phyloP scores from a whole-genome alignment of 2,113 vertebrate genomes.

The Monarcha castaneiventris region DNA sequence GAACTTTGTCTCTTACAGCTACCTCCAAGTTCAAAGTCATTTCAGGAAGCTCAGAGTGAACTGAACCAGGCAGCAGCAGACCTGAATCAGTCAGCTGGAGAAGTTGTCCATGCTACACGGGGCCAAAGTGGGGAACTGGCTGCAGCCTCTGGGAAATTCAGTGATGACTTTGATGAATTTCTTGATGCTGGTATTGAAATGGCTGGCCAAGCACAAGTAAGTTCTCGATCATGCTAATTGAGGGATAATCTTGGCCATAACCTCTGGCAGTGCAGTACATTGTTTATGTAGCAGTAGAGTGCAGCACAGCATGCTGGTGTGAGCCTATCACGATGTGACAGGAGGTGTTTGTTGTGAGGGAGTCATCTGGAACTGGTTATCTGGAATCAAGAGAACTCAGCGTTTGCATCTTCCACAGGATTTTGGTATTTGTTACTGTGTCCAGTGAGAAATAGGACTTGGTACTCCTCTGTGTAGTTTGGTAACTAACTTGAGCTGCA shows the following conservation, averaged over 20 bases:
- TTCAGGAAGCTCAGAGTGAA: constrained; percentile 96
- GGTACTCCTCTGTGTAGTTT: background rate
- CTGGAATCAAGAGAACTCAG: background rate
- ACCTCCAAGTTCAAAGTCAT: constrained; percentile 90
- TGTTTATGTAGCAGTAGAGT: background rate
- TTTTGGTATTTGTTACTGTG: background rate
- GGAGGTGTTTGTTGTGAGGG: background rate
- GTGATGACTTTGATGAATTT: constrained; percentile 97
- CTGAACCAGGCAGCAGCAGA: constrained; percentile 96
- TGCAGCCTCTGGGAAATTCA: constrained; percentile 95
- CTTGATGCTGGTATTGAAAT: constrained; percentile 98
- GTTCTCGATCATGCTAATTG: background rate
- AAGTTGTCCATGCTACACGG: constrained; percentile 94
- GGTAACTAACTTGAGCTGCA: background rate
- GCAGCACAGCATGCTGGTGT: background rate
- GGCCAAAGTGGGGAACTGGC: constrained; percentile 93
- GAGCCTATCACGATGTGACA: background rate
- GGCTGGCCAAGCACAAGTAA: constrained; percentile 96
- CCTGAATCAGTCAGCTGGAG: constrained; percentile 96
- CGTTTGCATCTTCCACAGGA: background rate
- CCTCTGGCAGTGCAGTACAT: background rate
- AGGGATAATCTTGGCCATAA: background rate
- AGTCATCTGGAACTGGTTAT: background rate
- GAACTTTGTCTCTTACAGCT: constrained; percentile 73
- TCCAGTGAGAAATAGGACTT: background rate